Evolutionary conservation across 2,113 vertebrate genomes (phyloP).

Genomic region (Phoxinus phoxinus): DNA sequence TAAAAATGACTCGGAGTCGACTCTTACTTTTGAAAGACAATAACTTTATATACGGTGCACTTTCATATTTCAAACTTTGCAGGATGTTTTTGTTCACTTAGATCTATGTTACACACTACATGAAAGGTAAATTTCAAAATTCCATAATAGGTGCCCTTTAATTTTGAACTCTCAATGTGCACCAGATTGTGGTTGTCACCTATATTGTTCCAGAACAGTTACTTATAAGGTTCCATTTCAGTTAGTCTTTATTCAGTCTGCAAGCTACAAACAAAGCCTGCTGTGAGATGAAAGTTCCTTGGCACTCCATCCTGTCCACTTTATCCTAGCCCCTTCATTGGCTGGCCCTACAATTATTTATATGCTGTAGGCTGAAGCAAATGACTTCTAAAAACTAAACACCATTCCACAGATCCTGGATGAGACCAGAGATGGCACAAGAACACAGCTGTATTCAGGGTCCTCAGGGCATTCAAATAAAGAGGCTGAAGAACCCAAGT

Average conservation of each 20-base stretch:
- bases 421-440: neutral
- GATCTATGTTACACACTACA: too few species aligned
- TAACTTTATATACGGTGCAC: too few species aligned
- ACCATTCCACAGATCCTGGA: neutral
- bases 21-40: too few species aligned
- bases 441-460: neutral
- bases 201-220: neutral
- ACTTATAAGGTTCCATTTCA: neutral
- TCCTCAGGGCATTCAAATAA: neutral
- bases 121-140: too few species aligned
- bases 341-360: neutral
- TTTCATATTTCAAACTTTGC: too few species aligned
- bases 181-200: neutral
- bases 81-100: too few species aligned
- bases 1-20: too few species aligned
- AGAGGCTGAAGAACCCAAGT: neutral
- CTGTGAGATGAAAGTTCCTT: neutral
- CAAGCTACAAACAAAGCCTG: neutral
- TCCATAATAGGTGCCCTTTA: too few species aligned
- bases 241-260: neutral
- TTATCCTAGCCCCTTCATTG: neutral
- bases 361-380: neutral
- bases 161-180: too few species aligned
- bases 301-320: neutral
- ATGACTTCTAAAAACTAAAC: constrained; percentile 11